phyloP scores from a whole-genome alignment of 2,797 vertebrate species.

The Picus viridis region DNA sequence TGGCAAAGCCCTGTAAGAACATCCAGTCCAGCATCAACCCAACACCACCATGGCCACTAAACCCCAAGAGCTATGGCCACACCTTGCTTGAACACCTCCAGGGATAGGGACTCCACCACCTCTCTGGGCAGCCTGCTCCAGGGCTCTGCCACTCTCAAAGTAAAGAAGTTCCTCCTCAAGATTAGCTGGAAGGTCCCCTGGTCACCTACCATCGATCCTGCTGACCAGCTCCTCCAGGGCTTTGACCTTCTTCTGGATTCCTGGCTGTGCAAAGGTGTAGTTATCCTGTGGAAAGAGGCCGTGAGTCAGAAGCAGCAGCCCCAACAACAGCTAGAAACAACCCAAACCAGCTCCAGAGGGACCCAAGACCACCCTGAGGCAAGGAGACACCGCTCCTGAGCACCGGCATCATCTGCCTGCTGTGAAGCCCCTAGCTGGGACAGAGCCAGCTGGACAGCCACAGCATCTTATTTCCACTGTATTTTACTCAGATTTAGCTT shows the following conservation, averaged over 20 bases:
- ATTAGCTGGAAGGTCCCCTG: neutral
- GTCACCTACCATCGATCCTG: conserved; percentile 92
- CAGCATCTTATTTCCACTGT: neutral
- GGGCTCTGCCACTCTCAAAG: no score
- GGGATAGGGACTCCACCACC: no score
- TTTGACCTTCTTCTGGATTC: conserved; percentile 98
- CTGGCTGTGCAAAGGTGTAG: conserved; percentile 98
- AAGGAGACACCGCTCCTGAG: neutral
- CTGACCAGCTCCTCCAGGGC: conserved; percentile 96
- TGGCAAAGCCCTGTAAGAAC: no score
- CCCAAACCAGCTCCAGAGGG: neutral
- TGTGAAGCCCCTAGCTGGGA: neutral
- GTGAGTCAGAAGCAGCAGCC: neutral
- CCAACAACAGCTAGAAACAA: neutral
- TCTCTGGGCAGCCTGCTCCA: no score
- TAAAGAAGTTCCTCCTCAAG: no score
- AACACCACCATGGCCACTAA: no score
- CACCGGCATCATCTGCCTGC: neutral
- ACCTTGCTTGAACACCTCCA: no score
- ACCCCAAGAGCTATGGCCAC: no score
- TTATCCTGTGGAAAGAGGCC: conserved; percentile 86
- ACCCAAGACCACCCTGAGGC: neutral
- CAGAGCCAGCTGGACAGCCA: neutral
- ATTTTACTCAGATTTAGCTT: neutral
- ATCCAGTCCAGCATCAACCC: no score